Evolutionary conservation across 2,113 vertebrate genomes (phyloP), one percentile per base, ranked within the genome.

Genomic region (Ceratotherium simum): DNA sequence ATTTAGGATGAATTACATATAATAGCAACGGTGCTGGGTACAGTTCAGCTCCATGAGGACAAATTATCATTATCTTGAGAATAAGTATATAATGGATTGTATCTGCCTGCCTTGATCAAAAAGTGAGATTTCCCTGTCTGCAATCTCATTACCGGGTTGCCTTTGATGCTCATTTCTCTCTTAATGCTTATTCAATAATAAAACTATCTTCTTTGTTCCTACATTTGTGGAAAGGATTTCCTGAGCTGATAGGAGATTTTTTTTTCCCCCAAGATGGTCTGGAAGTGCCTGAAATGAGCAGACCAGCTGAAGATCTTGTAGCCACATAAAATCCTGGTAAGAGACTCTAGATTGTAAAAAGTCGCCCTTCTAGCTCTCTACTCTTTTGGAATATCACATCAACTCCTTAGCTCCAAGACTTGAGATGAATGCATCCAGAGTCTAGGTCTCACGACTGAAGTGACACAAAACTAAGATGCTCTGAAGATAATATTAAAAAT

Each of bases 201-300:
- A 82, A 84, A 72, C 33, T 78, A 42, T 81, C 29, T 87, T 78
- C 23, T 73, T 90, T 72, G 81, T 83, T 91, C 72, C 69, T 90
- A 29, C 16, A 31, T 64, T 46, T 79, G n/a, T 86, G 72, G 21
- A 85, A 42, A 91, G 11, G 72, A 78, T 65, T 78, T 65, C 72
- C 39, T 72, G 69, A 36, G 27, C 39, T 90, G 20, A 36, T 25
- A 69, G 58, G 17, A 56, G 27, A 60, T 29, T 75, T 92, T 31
- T 25, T 56, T 90, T 72, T 60, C 13, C 8, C 46, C 5, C n/a
- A 76, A 23, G 13, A 85, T 36, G 33, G 48, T 27, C 27, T 76
- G 29, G 29, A 33, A 91, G 39, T 11, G 6, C n/a, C 51, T 69
- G 36, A 92, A 79, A 21, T 16, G 4, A 58, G 48, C 6, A 67